These are phyloP conservation scores for Amblyjoppa proteus DNA, from an alignment of 2,888 invertebrate genomes.

Conservation along the genomic window DNA sequence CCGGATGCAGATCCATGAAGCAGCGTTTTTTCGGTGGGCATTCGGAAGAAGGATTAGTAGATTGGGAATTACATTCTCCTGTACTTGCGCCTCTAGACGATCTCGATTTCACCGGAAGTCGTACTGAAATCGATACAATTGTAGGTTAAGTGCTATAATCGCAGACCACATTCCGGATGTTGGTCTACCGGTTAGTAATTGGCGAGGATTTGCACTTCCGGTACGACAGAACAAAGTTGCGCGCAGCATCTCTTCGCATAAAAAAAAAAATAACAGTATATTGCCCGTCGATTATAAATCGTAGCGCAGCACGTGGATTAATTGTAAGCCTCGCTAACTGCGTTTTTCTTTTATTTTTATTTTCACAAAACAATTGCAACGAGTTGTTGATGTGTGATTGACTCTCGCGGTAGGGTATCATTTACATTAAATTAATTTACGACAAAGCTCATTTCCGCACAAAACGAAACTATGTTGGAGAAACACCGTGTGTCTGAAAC, in stretches of 20 bases:
- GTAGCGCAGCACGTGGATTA: not conserved
- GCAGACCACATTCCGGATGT: not conserved
- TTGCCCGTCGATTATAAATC: not conserved
- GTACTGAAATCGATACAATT: slow-evolving; percentile 39
- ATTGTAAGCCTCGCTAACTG: not conserved
- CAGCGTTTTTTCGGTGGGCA: slow-evolving; percentile 62
- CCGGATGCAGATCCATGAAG: slow-evolving; percentile 68
- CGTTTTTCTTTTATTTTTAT: slow-evolving; percentile 17
- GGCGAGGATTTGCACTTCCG: slow-evolving; percentile 37
- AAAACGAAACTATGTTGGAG: too few relatives aligned
- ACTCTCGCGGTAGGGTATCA: not conserved
- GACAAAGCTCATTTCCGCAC: too few relatives aligned
- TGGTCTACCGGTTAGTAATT: slow-evolving; percentile 38
- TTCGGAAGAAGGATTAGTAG: slow-evolving; percentile 37
- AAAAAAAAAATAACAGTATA: slow-evolving; percentile 1
- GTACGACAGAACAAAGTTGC: slow-evolving; percentile 36
- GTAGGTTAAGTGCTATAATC: not conserved
- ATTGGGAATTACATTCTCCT: slow-evolving; percentile 48
- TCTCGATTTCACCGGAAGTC: slow-evolving; percentile 46
- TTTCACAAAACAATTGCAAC: slow-evolving; percentile 16
- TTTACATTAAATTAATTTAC: too few relatives aligned
- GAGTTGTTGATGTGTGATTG: not conserved
- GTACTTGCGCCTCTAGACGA: slow-evolving; percentile 47
- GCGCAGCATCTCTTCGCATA: slow-evolving; percentile 47
- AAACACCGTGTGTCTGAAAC: too few relatives aligned